phyloP scores from a whole-genome alignment of 2,113 vertebrate species.

The Syngnathus floridae region DNA sequence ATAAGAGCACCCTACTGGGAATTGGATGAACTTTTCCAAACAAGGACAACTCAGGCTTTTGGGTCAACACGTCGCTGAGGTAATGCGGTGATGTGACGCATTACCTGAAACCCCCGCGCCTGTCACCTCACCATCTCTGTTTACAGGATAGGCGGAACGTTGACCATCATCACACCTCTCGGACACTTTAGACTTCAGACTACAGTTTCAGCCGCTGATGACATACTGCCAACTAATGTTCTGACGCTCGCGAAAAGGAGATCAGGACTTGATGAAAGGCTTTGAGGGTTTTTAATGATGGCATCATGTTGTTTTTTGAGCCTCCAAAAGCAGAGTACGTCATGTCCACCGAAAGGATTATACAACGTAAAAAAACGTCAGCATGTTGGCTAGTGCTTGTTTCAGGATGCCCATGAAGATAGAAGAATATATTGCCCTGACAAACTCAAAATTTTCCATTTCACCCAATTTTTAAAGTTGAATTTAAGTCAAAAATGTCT shows the following conservation, averaged over 20 bases:
- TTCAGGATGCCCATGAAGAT: too few species aligned
- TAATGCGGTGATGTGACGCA: constrained; percentile 29
- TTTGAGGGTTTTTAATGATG: constrained; percentile 6
- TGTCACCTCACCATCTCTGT: constrained; percentile 45
- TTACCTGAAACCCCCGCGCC: constrained; percentile 32
- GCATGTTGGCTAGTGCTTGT: too few species aligned
- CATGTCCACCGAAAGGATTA: not conserved
- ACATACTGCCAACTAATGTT: constrained; percentile 31
- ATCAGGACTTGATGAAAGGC: constrained; percentile 8
- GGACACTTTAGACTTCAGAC: constrained; percentile 51
- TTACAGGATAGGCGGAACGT: constrained; percentile 47
- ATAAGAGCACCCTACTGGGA: constrained; percentile 39
- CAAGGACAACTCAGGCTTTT: constrained; percentile 33
- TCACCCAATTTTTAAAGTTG: too few species aligned
- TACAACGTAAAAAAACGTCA: not conserved
- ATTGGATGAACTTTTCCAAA: constrained; percentile 44
- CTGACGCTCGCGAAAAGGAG: constrained; percentile 14
- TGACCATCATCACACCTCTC: constrained; percentile 40
- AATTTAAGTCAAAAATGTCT: too few species aligned
- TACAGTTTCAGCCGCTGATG: constrained; percentile 54
- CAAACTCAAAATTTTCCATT: too few species aligned
- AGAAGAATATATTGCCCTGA: too few species aligned
- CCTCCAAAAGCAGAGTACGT: not conserved
- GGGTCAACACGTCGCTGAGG: constrained; percentile 39
- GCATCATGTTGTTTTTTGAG: not conserved